Percentiles rank a stretch among this genome's conserved stretches.
Conservation (phyloP, 2,113 vertebrate species). For the Scolopax mira region DNA sequence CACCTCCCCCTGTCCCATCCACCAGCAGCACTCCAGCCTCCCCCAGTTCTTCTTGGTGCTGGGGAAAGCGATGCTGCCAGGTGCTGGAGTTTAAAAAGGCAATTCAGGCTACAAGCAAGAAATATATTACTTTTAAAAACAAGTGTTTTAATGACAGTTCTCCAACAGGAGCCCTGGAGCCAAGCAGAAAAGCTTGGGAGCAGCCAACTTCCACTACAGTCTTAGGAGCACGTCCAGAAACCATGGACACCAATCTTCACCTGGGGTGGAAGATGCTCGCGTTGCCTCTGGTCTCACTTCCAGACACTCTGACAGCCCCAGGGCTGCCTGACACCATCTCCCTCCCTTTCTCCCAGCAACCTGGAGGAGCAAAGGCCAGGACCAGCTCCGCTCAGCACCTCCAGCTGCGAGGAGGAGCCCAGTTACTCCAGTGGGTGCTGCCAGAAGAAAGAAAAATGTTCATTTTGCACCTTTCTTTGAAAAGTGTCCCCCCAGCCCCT, state of each 20-base stretch:
- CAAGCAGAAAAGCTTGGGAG: neutral
- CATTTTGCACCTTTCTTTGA: neutral
- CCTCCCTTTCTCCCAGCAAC: neutral
- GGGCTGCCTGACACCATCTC: neutral
- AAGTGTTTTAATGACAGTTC: neutral
- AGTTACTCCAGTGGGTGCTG: neutral
- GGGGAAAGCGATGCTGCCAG: neutral
- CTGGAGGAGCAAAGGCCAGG: neutral
- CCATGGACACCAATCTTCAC: too few species aligned
- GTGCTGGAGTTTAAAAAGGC: neutral
- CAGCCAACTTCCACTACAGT: neutral
- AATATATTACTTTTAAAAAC: neutral
- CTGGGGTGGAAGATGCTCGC: neutral
- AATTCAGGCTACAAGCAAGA: neutral
- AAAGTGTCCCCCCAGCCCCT: accelerated
- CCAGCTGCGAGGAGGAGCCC: neutral
- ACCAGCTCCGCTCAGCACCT: neutral
- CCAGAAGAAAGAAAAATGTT: neutral
- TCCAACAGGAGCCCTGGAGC: neutral
- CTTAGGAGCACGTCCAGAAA: too few species aligned
- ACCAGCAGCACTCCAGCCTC: neutral
- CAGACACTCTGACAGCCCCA: neutral
- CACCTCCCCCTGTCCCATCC: neutral
- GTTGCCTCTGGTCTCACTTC: neutral
- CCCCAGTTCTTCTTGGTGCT: neutral